Base-by-base conservation (phyloP, 2,888 invertebrate genomes). In the Eupsilia transversa region DNA sequence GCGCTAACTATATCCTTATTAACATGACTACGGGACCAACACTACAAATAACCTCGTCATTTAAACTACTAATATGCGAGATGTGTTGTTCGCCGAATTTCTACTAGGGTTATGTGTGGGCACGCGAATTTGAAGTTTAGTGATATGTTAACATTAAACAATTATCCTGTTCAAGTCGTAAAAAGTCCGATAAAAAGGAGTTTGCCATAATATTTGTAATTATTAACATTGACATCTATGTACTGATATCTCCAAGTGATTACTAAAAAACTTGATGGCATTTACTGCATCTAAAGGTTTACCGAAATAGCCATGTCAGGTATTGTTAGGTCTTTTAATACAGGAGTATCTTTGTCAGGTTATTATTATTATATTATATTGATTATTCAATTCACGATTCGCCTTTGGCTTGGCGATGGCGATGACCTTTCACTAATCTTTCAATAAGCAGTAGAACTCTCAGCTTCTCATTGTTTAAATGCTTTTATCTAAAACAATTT, bases 1-100 rank as follows among this genome's bases (percentile, higher is more conserved):
- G 23, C 65, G 59, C 70, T 81, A 72, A 77, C 81, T 59, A 79
- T 81, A 84, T 83, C 85, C 83, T 84, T 83, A 73, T 83, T 84
- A 83, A 59, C 71, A 41, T 38, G 65, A 41, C 27, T 65, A 59
- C 61, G 23, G 43, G 33, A 27, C 61, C 61, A 59, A 49, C 57
- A 79, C 72, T 69, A 72, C 66, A 69, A 75, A 84, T 73, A 83
- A 70, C 54, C 59, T 38, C n/a, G 41, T 33, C 10, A 74, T 74
- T 72, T 59, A 69, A 43, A 61, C 56, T 17, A 52, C n/a, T 71
- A 30, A 59, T 57, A 59, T 56, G 17, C 33, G 46, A 20, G 41
- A 33, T 23, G 23, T 27, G 9, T 10, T 33, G 9, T 41, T 43
- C 27, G 20, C 9, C 4, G 23, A 66, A 66, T 23, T 54, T 73